Base-by-base conservation (phyloP, 30 jellyfish, hydroid and myxozoan species). In the Morbakka virulenta region DNA sequence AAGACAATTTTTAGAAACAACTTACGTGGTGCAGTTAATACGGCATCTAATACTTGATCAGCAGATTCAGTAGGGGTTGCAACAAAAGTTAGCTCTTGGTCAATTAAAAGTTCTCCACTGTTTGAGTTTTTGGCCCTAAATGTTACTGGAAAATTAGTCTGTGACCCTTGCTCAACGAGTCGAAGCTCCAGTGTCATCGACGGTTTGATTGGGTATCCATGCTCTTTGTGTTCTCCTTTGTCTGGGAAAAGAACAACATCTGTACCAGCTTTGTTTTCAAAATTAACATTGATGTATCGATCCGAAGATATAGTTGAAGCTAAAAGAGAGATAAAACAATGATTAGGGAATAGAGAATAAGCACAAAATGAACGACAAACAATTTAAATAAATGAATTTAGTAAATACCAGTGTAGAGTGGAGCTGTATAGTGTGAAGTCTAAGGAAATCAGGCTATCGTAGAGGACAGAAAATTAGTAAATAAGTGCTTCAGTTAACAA, bases 181-280 rank as follows among this genome's bases (percentile, higher is more conserved):
- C 96, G 31, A 62, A 94, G 69, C 62, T 84, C 96, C 34, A 94
- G 81, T 2, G 93, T 94, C 96, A 94, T 89, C 22, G 87, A 75
- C 21, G 97, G 93, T 34, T 87, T 87, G 65, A 94, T 83, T n/a
- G 96, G 91, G 80, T 94, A 94, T 22, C 99, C 99, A 3, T 71
- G 70, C 20, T 32, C 81, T 35, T 83, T 85, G 48, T 88, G 97
- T 50, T 94, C 99, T 9, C 99, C 99, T 80, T 87, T 94, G 68
- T 94, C 99, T 9, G 99, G 99, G 57, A 36, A 80, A 14, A 94
- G 63, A 22, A 79, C 71, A 67, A 83, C 81, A 35, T 82, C 97
- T 9, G 50, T 89, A 24, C 99, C 99, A 28, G 99, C 99, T 64
- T 84, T 94, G 94, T 94, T 94, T 82, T 94, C 97, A 50, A 94